Base-by-base conservation (phyloP, 2,888 invertebrate genomes). In the Ypsolopha scabrella region DNA sequence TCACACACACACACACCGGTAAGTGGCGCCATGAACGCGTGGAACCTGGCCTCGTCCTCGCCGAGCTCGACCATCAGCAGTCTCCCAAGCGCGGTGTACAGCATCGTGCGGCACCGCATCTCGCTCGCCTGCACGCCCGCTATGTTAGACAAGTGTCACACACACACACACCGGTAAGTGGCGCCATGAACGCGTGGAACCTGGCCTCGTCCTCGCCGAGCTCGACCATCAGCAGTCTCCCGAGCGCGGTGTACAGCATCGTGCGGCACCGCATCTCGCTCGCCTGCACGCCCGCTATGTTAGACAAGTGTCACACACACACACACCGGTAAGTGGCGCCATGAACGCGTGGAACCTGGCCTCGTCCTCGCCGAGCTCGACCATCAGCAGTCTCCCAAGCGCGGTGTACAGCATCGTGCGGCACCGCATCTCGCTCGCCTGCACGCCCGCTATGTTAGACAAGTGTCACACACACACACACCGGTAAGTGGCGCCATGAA, bases 401-500 rank as follows among this genome's bases (percentile, higher is more conserved):
- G 99, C 98, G 13, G 97, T 97, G 83, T 99, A 99, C 82, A 99
- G 96, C 90, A 97, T 96, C 36, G 97, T 97, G 55, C 99, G 90
- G 70, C 97, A 97, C 52, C 97, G 88, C 97, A 98, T 97, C 85
- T 97, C 96, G 91, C 36, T 11, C 9, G 34, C 35, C 47, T 37
- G 34, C 34, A 87, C 86, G 57, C 93, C 85, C 58, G 93, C 93
- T 38, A 79, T 77, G n/a, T n/a, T n/a, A n/a, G n/a, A n/a, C n/a
- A n/a, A n/a, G n/a, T n/a, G n/a, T n/a, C n/a, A n/a, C n/a, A n/a
- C n/a, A n/a, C n/a, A n/a, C 33, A 59, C 67, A 66, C 66, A 94
- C 94, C 93, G 59, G 94, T 94, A 54, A 99, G 89, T 47, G 99
- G 99, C 81, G 95, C 89, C 94, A 99, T 96, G 85, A 99, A 99